These are phyloP conservation scores for Meloidogyne exigua DNA, from an alignment of 1,140 invertebrate species.

Conservation along the genomic window DNA sequence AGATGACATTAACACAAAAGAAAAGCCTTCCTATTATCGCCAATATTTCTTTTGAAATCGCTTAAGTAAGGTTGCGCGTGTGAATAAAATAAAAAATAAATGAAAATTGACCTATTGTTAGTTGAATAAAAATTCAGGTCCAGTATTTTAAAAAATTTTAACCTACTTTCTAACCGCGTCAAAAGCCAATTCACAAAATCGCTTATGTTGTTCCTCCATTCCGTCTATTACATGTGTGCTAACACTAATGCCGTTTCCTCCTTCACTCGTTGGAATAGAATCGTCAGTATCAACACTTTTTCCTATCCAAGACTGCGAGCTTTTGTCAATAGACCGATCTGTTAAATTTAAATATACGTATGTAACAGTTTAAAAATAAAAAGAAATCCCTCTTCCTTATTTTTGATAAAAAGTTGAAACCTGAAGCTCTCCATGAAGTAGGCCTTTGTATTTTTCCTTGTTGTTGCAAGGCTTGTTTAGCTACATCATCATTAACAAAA, in stretches of 20 bases:
- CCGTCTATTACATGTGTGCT: neutral
- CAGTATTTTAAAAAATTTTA: no score
- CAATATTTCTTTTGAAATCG: neutral
- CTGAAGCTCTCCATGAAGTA: neutral
- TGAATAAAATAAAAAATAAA: no score
- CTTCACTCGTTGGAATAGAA: neutral
- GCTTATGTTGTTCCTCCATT: neutral
- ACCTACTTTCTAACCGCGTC: constrained; percentile 13
- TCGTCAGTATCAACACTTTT: neutral
- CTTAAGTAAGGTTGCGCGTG: neutral
- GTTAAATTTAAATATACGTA: no score
- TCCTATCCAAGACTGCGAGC: neutral
- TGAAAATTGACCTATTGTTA: no score
- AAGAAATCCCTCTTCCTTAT: no score
- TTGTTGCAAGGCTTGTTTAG: neutral
- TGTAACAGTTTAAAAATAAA: no score
- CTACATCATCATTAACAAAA: constrained; percentile 11
- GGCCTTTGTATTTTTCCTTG: neutral
- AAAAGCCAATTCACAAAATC: neutral
- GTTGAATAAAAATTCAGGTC: no score
- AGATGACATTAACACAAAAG: neutral
- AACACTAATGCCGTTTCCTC: neutral
- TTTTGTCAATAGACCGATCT: no score
- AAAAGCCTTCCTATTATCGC: neutral
- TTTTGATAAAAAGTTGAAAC: neutral